Percentiles rank a stretch among this genome's conserved stretches.
These are phyloP conservation scores for Tylochromis polylepis DNA, from an alignment of 2,113 vertebrate species.

Conservation along the genomic window DNA sequence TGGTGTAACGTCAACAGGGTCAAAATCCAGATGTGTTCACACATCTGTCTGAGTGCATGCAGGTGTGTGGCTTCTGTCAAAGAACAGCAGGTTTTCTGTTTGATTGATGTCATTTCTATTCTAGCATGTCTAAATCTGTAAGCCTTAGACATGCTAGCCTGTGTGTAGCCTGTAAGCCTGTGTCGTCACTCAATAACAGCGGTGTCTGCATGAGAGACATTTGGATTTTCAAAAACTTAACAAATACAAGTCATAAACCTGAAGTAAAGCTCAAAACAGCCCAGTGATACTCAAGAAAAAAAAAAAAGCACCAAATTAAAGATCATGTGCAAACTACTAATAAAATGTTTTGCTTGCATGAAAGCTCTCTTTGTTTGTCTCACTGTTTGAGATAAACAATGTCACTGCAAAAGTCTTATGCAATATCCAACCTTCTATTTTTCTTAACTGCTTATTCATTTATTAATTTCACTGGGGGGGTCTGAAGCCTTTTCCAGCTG, in stretches of 20 bases:
- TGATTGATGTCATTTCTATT: not conserved
- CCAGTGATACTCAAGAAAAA: not conserved
- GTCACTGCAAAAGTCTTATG: not conserved
- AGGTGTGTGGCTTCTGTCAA: conserved; percentile 29
- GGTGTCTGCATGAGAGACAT: not conserved
- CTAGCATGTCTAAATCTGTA: not conserved
- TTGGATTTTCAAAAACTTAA: not conserved
- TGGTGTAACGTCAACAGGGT: not conserved
- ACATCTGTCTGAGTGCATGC: not conserved
- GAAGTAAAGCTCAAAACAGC: not conserved
- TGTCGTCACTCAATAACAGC: not conserved
- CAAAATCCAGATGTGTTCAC: not conserved
- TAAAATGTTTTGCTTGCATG: not conserved
- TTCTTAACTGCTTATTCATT: not conserved
- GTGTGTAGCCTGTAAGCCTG: not conserved
- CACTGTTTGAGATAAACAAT: not conserved
- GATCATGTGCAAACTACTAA: not conserved
- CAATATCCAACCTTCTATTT: not conserved
- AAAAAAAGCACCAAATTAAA: not conserved
- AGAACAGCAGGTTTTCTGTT: conserved; percentile 11
- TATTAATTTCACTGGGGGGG: not conserved
- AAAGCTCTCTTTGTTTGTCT: not conserved
- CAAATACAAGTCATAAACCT: not conserved
- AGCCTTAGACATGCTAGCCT: not conserved
- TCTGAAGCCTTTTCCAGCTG: not conserved